Conservation (phyloP, 2,113 vertebrate species). For the Lampris megalopsis region DNA sequence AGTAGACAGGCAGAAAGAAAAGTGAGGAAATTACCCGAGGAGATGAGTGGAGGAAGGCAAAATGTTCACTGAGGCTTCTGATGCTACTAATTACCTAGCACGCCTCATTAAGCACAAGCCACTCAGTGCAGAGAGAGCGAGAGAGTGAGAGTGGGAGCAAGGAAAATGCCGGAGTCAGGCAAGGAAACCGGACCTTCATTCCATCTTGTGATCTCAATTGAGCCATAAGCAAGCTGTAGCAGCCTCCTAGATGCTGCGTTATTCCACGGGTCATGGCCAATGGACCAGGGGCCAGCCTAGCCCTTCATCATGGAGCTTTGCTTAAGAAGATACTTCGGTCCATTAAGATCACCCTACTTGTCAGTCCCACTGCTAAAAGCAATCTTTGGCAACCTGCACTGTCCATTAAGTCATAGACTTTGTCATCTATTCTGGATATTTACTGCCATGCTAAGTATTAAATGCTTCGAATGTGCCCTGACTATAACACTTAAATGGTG, state of each 20-base stretch:
- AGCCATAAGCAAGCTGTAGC: conserved; percentile 40
- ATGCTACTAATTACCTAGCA: conserved; percentile 66
- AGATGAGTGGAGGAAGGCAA: conserved; percentile 16
- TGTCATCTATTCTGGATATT: conserved; percentile 51
- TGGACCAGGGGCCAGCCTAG: conserved; percentile 22
- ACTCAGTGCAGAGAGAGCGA: conserved; percentile 22
- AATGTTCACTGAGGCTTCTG: conserved; percentile 46
- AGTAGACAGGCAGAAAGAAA: conserved; percentile 30
- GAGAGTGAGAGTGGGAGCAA: conserved; percentile 3
- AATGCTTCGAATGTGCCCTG: conserved; percentile 19
- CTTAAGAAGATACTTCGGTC: conserved; percentile 56
- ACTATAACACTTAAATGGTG: conserved; percentile 29
- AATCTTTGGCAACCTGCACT: conserved; percentile 56
- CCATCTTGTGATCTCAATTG: conserved; percentile 12
- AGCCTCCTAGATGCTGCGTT: conserved; percentile 43
- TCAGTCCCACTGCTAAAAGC: conserved; percentile 66
- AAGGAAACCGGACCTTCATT: conserved; percentile 21
- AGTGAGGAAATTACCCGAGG: conserved; percentile 9
- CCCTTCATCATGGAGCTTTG: conserved; percentile 42
- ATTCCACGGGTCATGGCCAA: conserved; percentile 53
- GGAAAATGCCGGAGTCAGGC: conserved; percentile 9
- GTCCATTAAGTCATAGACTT: conserved; percentile 57
- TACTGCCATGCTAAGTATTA: conserved; percentile 60
- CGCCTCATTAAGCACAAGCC: conserved; percentile 64
- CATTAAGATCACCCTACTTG: conserved; percentile 57